Conservation (phyloP, 1,140 invertebrate genomes). For the Cyclina sinensis region DNA sequence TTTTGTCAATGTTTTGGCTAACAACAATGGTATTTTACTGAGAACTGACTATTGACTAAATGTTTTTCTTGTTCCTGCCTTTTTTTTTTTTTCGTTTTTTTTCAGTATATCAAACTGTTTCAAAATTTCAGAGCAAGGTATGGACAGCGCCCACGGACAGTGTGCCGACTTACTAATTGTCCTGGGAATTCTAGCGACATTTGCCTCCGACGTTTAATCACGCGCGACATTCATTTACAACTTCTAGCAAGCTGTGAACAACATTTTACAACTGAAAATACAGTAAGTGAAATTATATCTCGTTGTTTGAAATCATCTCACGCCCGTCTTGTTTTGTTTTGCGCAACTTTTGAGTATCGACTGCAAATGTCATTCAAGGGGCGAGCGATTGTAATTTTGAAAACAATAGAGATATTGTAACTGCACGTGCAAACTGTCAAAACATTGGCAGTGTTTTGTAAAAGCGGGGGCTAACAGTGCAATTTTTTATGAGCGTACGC, state of each 20-base stretch:
- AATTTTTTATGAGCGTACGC: not conserved
- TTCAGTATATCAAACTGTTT: no score
- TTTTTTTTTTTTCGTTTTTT: no score
- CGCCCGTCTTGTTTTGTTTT: not conserved
- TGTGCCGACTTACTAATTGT: not conserved
- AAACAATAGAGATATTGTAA: not conserved
- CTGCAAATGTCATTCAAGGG: not conserved
- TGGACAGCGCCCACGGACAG: not conserved
- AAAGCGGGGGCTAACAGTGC: not conserved
- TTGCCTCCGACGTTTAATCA: not conserved
- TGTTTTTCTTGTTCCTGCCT: no score
- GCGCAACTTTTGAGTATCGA: constrained; percentile 19
- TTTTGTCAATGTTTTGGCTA: no score
- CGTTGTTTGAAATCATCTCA: constrained; percentile 11
- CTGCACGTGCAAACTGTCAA: constrained; percentile 20
- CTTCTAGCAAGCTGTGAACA: not conserved
- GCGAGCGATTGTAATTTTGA: not conserved
- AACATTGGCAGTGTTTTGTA: not conserved
- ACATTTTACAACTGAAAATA: not conserved
- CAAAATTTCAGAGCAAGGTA: no score
- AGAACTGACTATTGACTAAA: no score
- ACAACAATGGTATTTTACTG: no score
- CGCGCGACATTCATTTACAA: constrained; percentile 14
- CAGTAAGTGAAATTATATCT: not conserved
- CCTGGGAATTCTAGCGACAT: not conserved